Base-by-base conservation (phyloP, 92 coral and sea anemone genomes). In the Bergia puertoricense region DNA sequence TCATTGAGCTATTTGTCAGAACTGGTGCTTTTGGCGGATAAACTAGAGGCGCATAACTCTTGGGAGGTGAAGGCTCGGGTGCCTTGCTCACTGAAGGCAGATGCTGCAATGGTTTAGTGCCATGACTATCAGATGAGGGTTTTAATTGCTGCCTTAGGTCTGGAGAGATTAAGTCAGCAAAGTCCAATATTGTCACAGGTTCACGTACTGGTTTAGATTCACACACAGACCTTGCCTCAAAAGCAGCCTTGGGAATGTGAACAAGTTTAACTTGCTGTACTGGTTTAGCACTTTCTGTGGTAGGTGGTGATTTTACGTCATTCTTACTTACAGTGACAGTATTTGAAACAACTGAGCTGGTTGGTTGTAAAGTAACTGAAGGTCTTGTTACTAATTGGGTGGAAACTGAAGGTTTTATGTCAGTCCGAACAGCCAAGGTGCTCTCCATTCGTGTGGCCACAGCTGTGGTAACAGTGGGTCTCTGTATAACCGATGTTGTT, bases 131-230 rank as follows among this genome's bases (percentile, higher is more conserved):
- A 45, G 85, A 46, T 0, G 88, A 83, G 62, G 86, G 57, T 74
- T 93, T 91, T 67, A 85, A 80, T 16, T 84, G 23, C 5, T 88
- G 92, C 36, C 85, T 88, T 46, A 88, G 90, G 20, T 93, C 96
- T 0, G 92, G 81, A 50, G 92, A 78, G 54, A 93, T 77, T 88
- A 95, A 90, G 82, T 95, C 96, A 8, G 98, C 98, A 95, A 95
- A 95, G 81, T 95, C 96, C 40, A 95, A 88, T 50, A 95, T 90
- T 38, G 98, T 93, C 50, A 94, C 92, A 80, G 88, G 85, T 66
- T 92, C 91, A 85, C 90, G 94, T 15, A 86, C 80, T 54, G 88
- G 66, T n/a, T 73, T 78, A 8, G 92, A 67, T 48, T 91, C 84
- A 20, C 86, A 78, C 18, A 69, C 79, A 88, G 88, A 15, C 23